Evolutionary conservation across 2,797 vertebrate species (phyloP).

Genomic region (Phyllotis vaccarum): DNA sequence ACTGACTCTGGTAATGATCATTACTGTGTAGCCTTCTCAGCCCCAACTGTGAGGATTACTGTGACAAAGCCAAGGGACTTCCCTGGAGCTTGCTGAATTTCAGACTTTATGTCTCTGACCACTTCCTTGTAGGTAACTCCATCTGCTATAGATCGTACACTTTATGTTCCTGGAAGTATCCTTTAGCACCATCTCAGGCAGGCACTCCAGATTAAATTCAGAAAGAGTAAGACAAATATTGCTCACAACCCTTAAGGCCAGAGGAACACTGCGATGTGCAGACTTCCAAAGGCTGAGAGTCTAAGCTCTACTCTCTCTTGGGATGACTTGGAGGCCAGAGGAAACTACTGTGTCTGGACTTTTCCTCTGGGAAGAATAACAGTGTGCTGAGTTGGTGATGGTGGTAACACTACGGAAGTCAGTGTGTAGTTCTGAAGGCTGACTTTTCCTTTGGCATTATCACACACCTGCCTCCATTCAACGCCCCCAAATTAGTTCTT

Average conservation of each 20-base stretch:
- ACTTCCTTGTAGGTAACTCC: not conserved
- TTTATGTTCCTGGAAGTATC: not conserved
- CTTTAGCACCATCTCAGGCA: not conserved
- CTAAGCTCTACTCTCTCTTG: not conserved
- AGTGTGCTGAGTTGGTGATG: not conserved
- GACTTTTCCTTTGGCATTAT: not conserved
- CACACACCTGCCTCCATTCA: not conserved
- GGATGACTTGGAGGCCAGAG: not conserved
- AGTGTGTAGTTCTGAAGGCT: not conserved
- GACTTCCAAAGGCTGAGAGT: not conserved
- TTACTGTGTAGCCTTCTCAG: not conserved
- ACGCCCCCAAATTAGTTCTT: not conserved
- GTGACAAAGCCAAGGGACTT: not conserved
- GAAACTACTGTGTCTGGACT: not conserved
- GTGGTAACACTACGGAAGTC: not conserved
- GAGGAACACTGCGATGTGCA: not conserved
- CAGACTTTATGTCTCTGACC: not conserved
- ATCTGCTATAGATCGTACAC: not conserved
- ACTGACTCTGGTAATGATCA: not conserved
- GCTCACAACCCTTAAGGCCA: not conserved
- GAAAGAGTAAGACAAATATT: constrained; percentile 27
- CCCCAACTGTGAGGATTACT: not conserved
- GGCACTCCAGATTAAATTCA: not conserved
- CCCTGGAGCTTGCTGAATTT: not conserved
- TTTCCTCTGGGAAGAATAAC: not conserved